Percentiles rank a stretch among this genome's conserved stretches.
These are phyloP conservation scores for Apodemus speciosus DNA, from an alignment of 2,113 vertebrate species.

Conservation along the genomic window DNA sequence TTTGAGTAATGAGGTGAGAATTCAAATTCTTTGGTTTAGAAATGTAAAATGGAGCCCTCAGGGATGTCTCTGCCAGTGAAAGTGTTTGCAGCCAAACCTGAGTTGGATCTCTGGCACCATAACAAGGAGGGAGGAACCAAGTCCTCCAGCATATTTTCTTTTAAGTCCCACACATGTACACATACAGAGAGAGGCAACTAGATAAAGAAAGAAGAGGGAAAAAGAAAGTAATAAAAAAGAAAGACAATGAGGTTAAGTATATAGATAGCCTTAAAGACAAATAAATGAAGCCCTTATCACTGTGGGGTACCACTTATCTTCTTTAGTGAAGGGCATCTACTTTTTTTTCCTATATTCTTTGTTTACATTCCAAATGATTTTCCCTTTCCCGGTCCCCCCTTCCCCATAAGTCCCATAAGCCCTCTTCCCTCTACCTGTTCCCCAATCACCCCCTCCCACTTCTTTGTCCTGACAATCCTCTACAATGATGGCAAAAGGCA, in stretches of 20 bases:
- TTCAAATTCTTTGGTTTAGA: constrained; percentile 22
- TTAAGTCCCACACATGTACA: neutral
- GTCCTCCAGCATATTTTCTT: neutral
- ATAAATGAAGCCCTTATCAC: constrained; percentile 22
- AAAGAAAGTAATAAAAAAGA: neutral
- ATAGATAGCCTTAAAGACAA: neutral
- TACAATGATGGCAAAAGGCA: no score
- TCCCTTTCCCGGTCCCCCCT: no score
- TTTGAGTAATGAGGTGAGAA: constrained; percentile 20
- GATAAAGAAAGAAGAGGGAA: neutral
- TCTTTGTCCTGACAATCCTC: no score
- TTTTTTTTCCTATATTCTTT: no score
- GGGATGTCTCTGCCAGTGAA: neutral
- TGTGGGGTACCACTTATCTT: neutral
- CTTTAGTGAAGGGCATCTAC: neutral
- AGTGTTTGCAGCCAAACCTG: neutral
- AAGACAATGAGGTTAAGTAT: neutral
- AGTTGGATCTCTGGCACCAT: neutral
- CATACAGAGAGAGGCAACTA: neutral
- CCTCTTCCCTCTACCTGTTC: no score
- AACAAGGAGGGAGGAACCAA: neutral
- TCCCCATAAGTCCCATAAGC: no score
- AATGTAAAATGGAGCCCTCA: neutral
- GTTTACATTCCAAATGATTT: no score
- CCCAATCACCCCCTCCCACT: no score